phyloP scores from a whole-genome alignment of 1,140 invertebrate genomes.

The Dreissena polymorpha region DNA sequence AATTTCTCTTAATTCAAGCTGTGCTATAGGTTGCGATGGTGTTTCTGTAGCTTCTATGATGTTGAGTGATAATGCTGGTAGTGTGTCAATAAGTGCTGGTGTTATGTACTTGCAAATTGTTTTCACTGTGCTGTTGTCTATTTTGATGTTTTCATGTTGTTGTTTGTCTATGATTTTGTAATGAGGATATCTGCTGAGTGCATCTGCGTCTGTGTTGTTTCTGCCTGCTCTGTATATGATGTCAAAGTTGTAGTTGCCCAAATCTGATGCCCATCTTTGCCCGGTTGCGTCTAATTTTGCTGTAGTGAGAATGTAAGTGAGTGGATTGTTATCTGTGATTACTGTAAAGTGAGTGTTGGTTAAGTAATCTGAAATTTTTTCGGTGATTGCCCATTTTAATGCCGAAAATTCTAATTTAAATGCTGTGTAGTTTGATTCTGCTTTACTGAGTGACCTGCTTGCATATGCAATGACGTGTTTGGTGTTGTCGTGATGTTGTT shows the following conservation, averaged over 20 bases:
- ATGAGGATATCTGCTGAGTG: slow-evolving; percentile 22
- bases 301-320: slow-evolving; percentile 50
- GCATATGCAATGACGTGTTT: slow-evolving; percentile 60
- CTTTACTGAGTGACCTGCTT: slow-evolving; percentile 45
- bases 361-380: slow-evolving; percentile 52
- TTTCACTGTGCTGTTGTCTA: slow-evolving; percentile 19
- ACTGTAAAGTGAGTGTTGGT: slow-evolving; percentile 44
- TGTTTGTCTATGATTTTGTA: not conserved
- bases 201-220: slow-evolving; percentile 45
- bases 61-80: slow-evolving; percentile 10
- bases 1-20: slow-evolving; percentile 10
- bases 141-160: not conserved
- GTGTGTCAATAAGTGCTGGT: not conserved
- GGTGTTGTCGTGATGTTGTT: slow-evolving; percentile 55
- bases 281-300: slow-evolving; percentile 44
- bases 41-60: slow-evolving; percentile 33
- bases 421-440: slow-evolving; percentile 53
- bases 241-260: slow-evolving; percentile 31
- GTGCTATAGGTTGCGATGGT: slow-evolving; percentile 12
- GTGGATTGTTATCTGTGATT: slow-evolving; percentile 52
- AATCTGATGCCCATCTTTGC: slow-evolving; percentile 34
- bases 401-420: slow-evolving; percentile 52
- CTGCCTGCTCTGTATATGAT: slow-evolving; percentile 29
- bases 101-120: slow-evolving; percentile 8
- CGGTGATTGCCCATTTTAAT: no score